phyloP scores from a whole-genome alignment of 2,888 invertebrate genomes.

The Lepetodrilus schrolli region DNA sequence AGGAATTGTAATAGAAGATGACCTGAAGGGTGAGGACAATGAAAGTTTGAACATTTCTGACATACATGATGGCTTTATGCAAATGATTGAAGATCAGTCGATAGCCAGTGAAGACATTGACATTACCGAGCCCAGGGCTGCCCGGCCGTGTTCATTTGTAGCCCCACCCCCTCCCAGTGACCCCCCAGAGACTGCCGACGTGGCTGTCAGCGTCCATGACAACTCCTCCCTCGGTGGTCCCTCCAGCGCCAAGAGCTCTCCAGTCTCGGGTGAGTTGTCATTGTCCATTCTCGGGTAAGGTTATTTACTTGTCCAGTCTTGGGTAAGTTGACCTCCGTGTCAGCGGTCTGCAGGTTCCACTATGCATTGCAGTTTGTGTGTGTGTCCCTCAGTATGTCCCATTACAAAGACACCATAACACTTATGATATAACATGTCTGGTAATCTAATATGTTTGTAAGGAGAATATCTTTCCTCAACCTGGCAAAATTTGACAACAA shows the following conservation, averaged over 20 bases:
- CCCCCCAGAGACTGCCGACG: constrained; percentile 55
- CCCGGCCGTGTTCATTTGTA: constrained; percentile 59
- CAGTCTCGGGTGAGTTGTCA: constrained; percentile 54
- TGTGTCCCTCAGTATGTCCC: not conserved
- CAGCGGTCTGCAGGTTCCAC: no score
- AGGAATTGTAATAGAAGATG: no score
- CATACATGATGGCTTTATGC: constrained; percentile 50
- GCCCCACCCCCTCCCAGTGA: constrained; percentile 73
- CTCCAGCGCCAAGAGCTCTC: constrained; percentile 56
- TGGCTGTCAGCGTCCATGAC: constrained; percentile 54
- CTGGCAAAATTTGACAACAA: no score
- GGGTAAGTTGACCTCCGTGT: no score
- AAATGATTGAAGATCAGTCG: constrained; percentile 61
- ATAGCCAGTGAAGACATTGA: constrained; percentile 61
- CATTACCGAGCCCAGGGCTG: constrained; percentile 30
- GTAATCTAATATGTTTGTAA: no score
- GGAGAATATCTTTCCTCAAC: no score
- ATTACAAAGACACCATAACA: no score
- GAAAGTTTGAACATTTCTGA: constrained; percentile 54
- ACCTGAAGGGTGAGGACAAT: constrained; percentile 48
- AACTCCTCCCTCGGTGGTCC: constrained; percentile 52
- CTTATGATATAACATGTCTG: no score
- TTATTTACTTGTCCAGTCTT: not conserved
- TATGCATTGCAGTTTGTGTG: no score
- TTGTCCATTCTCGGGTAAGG: not conserved